Percentiles rank a stretch among this genome's conserved stretches.
These are phyloP conservation scores for Nephrotoma flavescens DNA, from an alignment of 2,888 invertebrate genomes.

Conservation along the genomic window DNA sequence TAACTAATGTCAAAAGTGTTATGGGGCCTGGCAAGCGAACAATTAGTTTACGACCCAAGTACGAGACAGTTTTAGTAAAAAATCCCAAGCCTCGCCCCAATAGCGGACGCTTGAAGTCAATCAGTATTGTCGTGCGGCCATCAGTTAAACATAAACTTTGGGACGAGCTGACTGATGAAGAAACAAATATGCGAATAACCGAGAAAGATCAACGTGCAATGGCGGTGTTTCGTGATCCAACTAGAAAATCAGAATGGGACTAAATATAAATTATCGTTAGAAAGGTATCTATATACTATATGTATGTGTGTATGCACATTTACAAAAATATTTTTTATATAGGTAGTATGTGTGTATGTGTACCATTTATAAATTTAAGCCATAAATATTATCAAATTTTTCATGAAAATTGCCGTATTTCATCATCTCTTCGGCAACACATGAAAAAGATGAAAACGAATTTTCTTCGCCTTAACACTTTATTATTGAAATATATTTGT, in stretches of 20 bases:
- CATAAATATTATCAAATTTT: not conserved
- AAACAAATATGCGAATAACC: not conserved
- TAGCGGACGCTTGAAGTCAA: not conserved
- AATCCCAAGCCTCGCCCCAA: not conserved
- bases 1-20: not conserved
- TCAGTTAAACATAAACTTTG: not conserved
- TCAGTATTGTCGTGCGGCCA: not conserved
- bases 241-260: not conserved
- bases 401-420: not conserved
- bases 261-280: not conserved
- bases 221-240: not conserved
- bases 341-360: too few species aligned
- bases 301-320: too few species aligned
- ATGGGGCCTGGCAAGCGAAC: not conserved
- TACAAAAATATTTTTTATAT: too few species aligned
- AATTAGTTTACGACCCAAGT: not conserved
- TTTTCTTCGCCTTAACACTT: not conserved
- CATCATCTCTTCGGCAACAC: not conserved
- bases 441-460: not conserved
- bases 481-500: not conserved
- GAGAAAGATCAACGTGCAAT: not conserved
- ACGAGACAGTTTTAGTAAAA: not conserved
- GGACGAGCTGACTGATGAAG: not conserved
- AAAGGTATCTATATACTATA: too few species aligned
- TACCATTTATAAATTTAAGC: not conserved